These are phyloP conservation scores for Varanus komodoensis DNA, from an alignment of 2,113 vertebrate genomes.

Conservation along the genomic window DNA sequence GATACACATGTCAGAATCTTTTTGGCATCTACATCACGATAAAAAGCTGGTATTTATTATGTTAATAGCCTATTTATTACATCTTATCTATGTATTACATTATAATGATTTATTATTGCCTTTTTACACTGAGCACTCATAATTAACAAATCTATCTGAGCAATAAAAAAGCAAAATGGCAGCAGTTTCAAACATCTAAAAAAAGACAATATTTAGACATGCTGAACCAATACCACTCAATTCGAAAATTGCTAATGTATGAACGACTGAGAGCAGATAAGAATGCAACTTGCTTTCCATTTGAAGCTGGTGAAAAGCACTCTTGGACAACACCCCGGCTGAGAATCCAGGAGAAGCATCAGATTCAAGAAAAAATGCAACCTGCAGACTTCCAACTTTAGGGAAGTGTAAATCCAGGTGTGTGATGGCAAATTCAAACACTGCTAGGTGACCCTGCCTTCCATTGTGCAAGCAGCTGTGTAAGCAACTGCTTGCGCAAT, in stretches of 20 bases:
- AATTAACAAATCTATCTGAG: not conserved
- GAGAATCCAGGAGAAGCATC: not conserved
- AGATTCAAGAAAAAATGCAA: not conserved
- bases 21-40: not conserved
- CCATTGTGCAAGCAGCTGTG: too few relatives aligned
- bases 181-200: not conserved
- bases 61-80: not conserved
- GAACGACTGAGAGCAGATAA: not conserved
- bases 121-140: not conserved
- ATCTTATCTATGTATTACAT: not conserved
- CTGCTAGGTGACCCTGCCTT: too few relatives aligned
- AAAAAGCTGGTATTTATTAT: not conserved
- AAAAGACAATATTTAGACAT: not conserved
- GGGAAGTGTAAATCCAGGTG: too few relatives aligned
- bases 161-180: not conserved
- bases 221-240: not conserved
- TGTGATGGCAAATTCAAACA: too few relatives aligned
- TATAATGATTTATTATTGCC: not conserved
- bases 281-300: not conserved
- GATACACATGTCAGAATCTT: not conserved
- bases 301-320: not conserved
- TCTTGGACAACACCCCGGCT: not conserved
- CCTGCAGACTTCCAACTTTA: too few relatives aligned
- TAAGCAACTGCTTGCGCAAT: too few relatives aligned
- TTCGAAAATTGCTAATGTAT: not conserved